Evolutionary conservation across 2,797 vertebrate species (phyloP).

Genomic region (Pitangus sulphuratus): DNA sequence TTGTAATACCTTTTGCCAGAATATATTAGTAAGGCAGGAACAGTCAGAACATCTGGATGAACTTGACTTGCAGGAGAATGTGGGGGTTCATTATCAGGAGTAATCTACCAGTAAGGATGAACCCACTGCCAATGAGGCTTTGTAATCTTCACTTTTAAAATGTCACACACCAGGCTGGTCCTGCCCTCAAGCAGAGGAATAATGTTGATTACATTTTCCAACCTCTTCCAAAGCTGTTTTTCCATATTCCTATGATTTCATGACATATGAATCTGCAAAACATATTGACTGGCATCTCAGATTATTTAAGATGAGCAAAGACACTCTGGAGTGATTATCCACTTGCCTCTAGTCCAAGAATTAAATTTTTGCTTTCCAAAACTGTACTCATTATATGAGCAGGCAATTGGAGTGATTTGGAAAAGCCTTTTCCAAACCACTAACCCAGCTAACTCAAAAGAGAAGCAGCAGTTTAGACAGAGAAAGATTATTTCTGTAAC

Average conservation of each 20-base stretch:
- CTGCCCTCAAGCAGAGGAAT: not conserved
- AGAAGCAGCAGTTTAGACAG: not conserved
- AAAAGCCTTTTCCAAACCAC: not conserved
- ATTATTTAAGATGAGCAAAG: not conserved
- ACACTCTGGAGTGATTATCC: not conserved
- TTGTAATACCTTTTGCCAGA: not conserved
- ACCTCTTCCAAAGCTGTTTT: not conserved
- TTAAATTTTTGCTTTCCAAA: not conserved
- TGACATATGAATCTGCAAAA: not conserved
- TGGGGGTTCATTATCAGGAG: not conserved
- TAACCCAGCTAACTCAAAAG: not conserved
- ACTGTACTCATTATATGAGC: not conserved
- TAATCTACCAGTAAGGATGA: not conserved
- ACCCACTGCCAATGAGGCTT: not conserved
- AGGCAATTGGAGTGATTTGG: not conserved
- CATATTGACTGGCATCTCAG: accelerated
- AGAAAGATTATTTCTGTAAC: not conserved
- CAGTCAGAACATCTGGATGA: not conserved
- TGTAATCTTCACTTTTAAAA: not conserved
- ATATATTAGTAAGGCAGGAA: not conserved
- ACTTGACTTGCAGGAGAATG: not conserved
- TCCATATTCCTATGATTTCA: not conserved
- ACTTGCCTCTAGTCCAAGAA: not conserved
- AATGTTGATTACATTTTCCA: not conserved
- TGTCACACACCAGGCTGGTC: not conserved